phyloP scores from a whole-genome alignment of 1,140 invertebrate genomes.

The Battus philenor region DNA sequence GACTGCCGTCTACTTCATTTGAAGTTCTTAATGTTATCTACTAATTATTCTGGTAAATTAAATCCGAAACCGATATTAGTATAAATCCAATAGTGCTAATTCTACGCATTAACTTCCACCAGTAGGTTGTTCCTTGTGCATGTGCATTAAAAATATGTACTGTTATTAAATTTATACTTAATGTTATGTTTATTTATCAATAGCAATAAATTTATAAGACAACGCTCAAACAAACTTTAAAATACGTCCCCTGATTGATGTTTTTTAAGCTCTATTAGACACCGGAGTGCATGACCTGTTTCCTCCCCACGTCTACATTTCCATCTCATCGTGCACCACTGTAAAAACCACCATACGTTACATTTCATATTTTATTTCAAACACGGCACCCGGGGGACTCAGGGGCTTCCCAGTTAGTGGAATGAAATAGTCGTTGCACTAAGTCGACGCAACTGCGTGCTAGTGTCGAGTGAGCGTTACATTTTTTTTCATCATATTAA shows the following conservation, averaged over 20 bases:
- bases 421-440: constrained; percentile 2
- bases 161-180: too few relatives aligned
- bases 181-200: too few relatives aligned
- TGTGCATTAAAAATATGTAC: too few relatives aligned
- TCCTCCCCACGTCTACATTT: constrained; percentile 7
- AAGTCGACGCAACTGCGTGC: constrained; percentile 6
- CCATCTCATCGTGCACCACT: constrained; percentile 2
- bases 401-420: constrained; percentile 2
- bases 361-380: constrained; percentile 11
- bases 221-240: neutral
- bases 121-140: too few relatives aligned
- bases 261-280: constrained; percentile 8
- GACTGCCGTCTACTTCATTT: too few relatives aligned
- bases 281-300: constrained; percentile 2
- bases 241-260: constrained; percentile 3
- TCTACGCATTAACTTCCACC: too few relatives aligned
- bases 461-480: neutral
- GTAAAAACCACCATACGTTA: neutral
- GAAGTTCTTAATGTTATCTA: too few relatives aligned
- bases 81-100: too few relatives aligned
- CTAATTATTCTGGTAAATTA: too few relatives aligned
- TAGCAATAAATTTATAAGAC: too few relatives aligned
- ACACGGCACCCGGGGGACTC: neutral
- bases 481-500: neutral
- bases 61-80: too few relatives aligned